These are phyloP conservation scores for Griposia aprilina DNA, from an alignment of 2,888 invertebrate species.

Conservation along the genomic window DNA sequence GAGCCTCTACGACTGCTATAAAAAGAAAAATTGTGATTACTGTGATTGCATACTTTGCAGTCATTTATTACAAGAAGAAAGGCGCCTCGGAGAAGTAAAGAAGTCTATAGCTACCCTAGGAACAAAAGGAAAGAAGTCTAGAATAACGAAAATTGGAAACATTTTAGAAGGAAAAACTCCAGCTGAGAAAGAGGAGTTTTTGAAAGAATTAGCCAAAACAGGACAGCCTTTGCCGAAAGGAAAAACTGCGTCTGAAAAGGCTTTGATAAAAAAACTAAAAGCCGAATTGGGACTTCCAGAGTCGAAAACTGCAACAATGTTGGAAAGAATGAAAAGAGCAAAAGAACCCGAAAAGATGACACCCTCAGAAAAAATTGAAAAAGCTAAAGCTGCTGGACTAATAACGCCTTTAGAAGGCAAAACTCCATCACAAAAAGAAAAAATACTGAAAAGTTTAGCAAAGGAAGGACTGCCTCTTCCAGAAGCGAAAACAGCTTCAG, in stretches of 20 bases:
- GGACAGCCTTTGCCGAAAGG: conserved; percentile 34
- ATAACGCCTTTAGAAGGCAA: too few relatives aligned
- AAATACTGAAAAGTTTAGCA: too few relatives aligned
- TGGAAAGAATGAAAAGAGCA: conserved; percentile 29
- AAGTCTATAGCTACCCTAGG: not conserved
- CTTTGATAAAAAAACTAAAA: conserved; percentile 34
- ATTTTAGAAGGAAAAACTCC: conserved; percentile 31
- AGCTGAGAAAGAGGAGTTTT: conserved; percentile 47
- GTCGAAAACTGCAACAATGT: conserved; percentile 26
- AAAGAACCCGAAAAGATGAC: conserved; percentile 21
- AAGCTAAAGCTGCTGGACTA: too few relatives aligned
- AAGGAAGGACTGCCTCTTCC: too few relatives aligned
- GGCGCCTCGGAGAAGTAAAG: too few relatives aligned
- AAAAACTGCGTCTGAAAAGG: conserved; percentile 45
- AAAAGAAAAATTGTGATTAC: too few relatives aligned
- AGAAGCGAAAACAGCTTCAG: too few relatives aligned
- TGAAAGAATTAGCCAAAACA: conserved; percentile 49
- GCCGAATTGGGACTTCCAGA: conserved; percentile 45
- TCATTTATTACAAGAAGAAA: too few relatives aligned
- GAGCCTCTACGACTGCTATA: too few relatives aligned
- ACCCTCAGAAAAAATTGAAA: too few relatives aligned
- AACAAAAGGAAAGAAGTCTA: conserved; percentile 31
- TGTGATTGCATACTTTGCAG: too few relatives aligned
- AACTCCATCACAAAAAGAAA: too few relatives aligned
- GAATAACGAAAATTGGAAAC: conserved; percentile 39